Conservation (phyloP, 2,797 vertebrate genomes). For the Heterohyrax brucei region DNA sequence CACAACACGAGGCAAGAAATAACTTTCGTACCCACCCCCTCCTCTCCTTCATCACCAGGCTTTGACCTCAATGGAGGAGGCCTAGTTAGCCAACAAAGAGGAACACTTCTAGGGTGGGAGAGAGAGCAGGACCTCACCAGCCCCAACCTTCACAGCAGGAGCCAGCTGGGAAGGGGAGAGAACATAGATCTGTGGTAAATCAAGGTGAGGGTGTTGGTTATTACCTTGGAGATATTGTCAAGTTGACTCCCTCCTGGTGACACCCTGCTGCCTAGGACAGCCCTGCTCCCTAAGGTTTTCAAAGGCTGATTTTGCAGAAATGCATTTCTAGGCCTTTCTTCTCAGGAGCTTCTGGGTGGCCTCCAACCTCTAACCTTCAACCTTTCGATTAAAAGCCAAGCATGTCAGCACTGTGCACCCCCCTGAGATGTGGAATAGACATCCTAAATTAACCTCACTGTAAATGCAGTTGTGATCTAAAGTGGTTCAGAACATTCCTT, state of each 20-base stretch:
- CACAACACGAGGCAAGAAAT: neutral
- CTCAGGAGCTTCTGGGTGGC: too few relatives aligned
- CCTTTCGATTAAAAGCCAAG: too few relatives aligned
- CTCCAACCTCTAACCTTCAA: too few relatives aligned
- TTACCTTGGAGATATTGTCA: neutral
- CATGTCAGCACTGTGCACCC: too few relatives aligned
- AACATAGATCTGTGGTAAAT: neutral
- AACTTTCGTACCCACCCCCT: neutral
- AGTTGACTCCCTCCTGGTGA: too few relatives aligned
- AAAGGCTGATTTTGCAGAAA: too few relatives aligned
- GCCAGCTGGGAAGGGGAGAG: neutral
- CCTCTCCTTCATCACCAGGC: neutral
- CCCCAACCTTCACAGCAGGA: neutral
- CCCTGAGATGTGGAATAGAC: neutral
- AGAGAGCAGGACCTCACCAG: neutral
- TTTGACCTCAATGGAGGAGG: neutral
- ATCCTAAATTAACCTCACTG: neutral
- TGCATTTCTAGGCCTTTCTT: too few relatives aligned
- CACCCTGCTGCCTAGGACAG: too few relatives aligned
- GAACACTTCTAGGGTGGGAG: accelerated
- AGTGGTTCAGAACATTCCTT: neutral
- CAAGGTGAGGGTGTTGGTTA: neutral
- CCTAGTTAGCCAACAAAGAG: neutral
- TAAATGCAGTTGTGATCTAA: neutral
- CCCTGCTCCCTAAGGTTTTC: too few relatives aligned